Evolutionary conservation across 2,888 invertebrate genomes (phyloP).

Genomic region (Nomada hirtipes): DNA sequence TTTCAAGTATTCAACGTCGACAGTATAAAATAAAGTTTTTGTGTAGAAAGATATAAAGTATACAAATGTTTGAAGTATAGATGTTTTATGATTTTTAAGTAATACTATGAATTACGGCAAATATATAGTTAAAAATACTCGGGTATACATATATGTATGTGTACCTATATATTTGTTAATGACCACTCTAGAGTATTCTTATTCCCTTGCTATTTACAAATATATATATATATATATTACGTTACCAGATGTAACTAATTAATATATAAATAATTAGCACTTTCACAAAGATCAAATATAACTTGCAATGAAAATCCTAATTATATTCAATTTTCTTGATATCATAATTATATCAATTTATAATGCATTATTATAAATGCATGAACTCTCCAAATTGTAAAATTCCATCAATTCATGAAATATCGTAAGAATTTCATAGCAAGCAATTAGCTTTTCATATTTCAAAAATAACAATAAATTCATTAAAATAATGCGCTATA

Average conservation of each 20-base stretch:
- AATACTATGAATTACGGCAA: slow-evolving; percentile 12
- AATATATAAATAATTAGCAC: slow-evolving; percentile 13
- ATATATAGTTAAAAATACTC: slow-evolving; percentile 32
- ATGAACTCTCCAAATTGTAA: background rate
- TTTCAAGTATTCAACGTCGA: slow-evolving; percentile 6
- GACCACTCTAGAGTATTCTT: slow-evolving; percentile 11
- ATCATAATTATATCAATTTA: slow-evolving; percentile 10
- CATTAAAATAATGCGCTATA: background rate
- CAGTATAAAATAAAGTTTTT: slow-evolving; percentile 11
- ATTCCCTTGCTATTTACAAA: slow-evolving; percentile 52
- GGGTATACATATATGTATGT: slow-evolving; percentile 53
- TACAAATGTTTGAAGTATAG: background rate
- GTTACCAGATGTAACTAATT: slow-evolving; percentile 19
- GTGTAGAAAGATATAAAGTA: slow-evolving; percentile 24
- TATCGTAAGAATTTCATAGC: background rate
- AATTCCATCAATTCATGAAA: background rate
- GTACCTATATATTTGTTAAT: slow-evolving; percentile 44
- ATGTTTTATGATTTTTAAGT: slow-evolving; percentile 13
- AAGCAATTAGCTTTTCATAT: slow-evolving; percentile 2
- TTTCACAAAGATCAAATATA: background rate
- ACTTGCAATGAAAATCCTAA: background rate
- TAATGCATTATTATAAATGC: slow-evolving; percentile 27
- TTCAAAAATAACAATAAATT: slow-evolving; percentile 15
- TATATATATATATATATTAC: slow-evolving; percentile 12
- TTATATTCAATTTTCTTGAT: background rate